Evolutionary conservation across 2,888 invertebrate genomes (phyloP).

Genomic region (Lycocerus yunnanus): DNA sequence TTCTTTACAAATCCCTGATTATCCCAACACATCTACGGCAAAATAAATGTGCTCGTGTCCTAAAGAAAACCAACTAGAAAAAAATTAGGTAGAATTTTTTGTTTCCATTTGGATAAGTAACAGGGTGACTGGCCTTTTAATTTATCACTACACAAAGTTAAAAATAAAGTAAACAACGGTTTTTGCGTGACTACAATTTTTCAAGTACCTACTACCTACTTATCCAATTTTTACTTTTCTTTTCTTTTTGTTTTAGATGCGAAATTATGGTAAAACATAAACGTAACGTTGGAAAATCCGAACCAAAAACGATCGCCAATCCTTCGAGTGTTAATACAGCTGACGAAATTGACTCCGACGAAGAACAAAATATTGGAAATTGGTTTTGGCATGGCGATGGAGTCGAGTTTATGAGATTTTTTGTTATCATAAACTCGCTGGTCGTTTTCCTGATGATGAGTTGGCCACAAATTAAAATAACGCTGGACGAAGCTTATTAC

Average conservation of each 20-base stretch:
- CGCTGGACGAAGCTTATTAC: slow-evolving; percentile 57
- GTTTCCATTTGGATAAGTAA: not conserved
- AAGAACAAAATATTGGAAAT: slow-evolving; percentile 47
- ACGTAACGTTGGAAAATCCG: not conserved
- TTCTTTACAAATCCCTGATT: not conserved
- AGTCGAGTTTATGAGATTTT: slow-evolving; percentile 78
- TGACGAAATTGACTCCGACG: slow-evolving; percentile 41
- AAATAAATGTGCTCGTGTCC: not conserved
- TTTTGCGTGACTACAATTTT: not conserved
- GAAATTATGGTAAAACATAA: not conserved
- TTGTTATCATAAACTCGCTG: slow-evolving; percentile 77
- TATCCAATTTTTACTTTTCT: not conserved
- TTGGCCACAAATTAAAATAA: slow-evolving; percentile 72
- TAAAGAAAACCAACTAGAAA: not conserved
- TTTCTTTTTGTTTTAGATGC: not conserved
- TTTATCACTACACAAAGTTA: not conserved
- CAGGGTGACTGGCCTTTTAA: not conserved
- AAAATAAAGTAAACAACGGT: not conserved
- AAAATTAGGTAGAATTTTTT: not conserved
- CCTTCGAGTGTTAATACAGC: not conserved
- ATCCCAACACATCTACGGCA: not conserved
- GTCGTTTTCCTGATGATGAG: slow-evolving; percentile 73
- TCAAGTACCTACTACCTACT: too few relatives aligned
- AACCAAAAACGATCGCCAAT: not conserved
- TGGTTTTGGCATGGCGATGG: slow-evolving; percentile 64